Conservation (phyloP, 2,113 vertebrate genomes). For the Penelope pileata region DNA sequence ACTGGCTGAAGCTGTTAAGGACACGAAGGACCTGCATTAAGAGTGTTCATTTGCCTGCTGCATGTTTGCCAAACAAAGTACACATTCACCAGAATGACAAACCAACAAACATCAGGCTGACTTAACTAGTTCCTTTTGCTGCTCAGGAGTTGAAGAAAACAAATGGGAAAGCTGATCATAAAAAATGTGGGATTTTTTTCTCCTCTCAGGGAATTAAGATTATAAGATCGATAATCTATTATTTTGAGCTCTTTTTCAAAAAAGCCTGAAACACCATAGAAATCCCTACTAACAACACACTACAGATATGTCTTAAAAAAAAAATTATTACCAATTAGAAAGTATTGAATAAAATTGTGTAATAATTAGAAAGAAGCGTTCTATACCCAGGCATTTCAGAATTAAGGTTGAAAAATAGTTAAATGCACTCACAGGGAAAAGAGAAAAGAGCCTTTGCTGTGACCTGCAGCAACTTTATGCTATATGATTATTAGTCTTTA, state of each 20-base stretch:
- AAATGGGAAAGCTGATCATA: neutral
- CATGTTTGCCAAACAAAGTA: neutral
- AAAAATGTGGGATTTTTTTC: neutral
- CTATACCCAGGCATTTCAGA: neutral
- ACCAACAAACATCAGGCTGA: neutral
- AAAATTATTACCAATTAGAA: neutral
- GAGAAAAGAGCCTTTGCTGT: neutral
- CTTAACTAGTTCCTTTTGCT: neutral
- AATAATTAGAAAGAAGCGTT: neutral
- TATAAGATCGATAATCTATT: neutral
- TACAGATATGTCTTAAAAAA: neutral
- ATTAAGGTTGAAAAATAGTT: neutral
- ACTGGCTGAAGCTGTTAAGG: neutral
- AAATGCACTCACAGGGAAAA: neutral
- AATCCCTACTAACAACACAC: neutral
- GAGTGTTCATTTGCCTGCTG: neutral
- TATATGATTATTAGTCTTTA: neutral
- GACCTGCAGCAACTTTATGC: neutral
- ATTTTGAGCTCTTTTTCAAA: neutral
- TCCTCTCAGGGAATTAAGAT: neutral
- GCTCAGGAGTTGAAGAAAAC: neutral
- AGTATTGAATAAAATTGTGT: neutral
- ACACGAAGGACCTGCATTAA: neutral
- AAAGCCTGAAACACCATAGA: neutral
- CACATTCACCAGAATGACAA: neutral